A percentile compares a stretch with the other conserved stretches of the same genome.
Conservation (phyloP, 2,113 vertebrate genomes). For the Gnathonemus longibarbis region DNA sequence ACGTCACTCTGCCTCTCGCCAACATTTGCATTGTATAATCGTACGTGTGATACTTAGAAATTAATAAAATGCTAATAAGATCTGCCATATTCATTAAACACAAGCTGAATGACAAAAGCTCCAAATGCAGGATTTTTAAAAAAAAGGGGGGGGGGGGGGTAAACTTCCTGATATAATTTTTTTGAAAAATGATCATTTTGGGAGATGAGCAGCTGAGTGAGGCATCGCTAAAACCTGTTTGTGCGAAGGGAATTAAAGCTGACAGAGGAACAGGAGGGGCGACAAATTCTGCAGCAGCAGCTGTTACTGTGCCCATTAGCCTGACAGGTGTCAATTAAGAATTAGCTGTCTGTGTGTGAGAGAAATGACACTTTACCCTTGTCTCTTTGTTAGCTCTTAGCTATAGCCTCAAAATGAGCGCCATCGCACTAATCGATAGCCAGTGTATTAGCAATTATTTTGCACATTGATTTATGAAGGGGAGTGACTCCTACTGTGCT, state of each 20-base stretch:
- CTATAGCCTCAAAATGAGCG: conserved; percentile 89
- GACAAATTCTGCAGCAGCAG: conserved; percentile 83
- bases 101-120: not conserved
- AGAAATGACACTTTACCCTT: conserved; percentile 99
- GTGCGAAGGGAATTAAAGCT: conserved; percentile 94
- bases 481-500: conserved; percentile 79
- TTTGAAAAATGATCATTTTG: conserved; percentile 38
- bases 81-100: not conserved
- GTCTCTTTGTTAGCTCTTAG: conserved; percentile 94
- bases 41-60: not conserved
- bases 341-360: conserved; percentile 94
- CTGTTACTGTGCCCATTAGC: conserved; percentile 71
- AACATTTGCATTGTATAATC: not conserved
- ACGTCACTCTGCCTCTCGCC: too few species aligned
- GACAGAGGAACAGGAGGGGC: conserved; percentile 95
- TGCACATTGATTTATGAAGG: conserved; percentile 98
- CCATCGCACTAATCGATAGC: conserved; percentile 93
- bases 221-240: conserved; percentile 63
- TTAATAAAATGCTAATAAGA: conserved; percentile 1
- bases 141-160: not conserved
- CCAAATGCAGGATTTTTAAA: not conserved
- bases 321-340: conserved; percentile 99
- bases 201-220: conserved; percentile 23
- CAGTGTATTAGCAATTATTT: conserved; percentile 99
- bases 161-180: conserved; percentile 23